Evolutionary conservation across 2,888 invertebrate species (phyloP).

Genomic region (Tanytarsus gracilentus): DNA sequence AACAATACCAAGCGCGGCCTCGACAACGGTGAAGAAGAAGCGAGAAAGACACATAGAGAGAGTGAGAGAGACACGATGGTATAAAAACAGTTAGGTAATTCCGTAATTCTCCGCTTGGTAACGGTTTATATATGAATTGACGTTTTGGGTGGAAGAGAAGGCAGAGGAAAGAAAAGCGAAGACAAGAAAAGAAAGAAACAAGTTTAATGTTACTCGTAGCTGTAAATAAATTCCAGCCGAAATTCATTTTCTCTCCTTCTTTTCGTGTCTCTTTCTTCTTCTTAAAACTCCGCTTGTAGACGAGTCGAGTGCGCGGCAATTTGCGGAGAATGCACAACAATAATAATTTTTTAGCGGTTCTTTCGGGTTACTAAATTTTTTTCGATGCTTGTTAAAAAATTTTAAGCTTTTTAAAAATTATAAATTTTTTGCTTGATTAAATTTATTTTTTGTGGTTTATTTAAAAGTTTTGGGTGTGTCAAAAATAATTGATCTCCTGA

Average conservation of each 20-base stretch:
- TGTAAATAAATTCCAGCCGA: conserved; percentile 28
- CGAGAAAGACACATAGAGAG: not conserved
- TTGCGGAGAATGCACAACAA: no score
- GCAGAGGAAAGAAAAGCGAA: not conserved
- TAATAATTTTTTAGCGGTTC: no score
- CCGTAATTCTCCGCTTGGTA: conserved; percentile 23
- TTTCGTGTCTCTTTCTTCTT: not conserved
- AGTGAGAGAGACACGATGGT: conserved; percentile 1
- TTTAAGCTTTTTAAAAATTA: no score
- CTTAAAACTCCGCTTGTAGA: no score
- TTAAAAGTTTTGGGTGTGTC: no score
- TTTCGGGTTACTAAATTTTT: no score
- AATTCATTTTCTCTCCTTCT: not conserved
- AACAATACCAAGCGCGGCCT: not conserved
- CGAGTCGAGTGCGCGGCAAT: no score
- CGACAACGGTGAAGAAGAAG: not conserved
- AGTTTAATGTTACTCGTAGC: conserved; percentile 27
- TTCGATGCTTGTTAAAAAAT: no score
- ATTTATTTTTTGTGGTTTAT: no score
- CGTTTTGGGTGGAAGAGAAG: conserved; percentile 17
- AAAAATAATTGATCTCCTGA: no score
- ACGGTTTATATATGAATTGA: conserved; percentile 26
- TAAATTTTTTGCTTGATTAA: no score
- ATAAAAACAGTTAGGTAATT: conserved; percentile 26
- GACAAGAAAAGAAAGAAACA: conserved; percentile 1